Conservation (phyloP, 2,113 vertebrate species). For the Caranx melampygus region DNA sequence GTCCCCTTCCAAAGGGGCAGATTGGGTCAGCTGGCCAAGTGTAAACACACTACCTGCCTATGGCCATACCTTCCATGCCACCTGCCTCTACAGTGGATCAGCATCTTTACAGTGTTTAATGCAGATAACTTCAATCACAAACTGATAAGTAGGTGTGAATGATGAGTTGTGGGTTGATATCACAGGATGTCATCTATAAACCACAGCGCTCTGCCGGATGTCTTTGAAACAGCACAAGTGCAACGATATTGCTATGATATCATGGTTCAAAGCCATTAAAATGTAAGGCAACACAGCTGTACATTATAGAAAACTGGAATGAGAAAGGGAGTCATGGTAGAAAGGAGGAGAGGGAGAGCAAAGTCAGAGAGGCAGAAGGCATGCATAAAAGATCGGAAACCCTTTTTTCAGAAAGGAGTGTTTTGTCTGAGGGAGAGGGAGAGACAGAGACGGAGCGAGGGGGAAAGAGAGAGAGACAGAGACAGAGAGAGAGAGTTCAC, state of each 20-base stretch:
- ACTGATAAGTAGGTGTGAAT: slow-evolving; percentile 38
- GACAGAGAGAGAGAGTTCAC: slow-evolving; percentile 56
- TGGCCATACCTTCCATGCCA: slow-evolving; percentile 41
- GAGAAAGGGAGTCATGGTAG: slow-evolving; percentile 47
- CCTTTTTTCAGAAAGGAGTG: slow-evolving; percentile 59
- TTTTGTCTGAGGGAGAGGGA: slow-evolving; percentile 64
- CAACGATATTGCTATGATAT: slow-evolving; percentile 56
- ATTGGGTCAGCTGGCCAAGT: slow-evolving; percentile 70
- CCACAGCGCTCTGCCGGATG: slow-evolving; percentile 25
- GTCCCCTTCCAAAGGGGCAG: slow-evolving; percentile 43
- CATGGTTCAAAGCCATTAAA: slow-evolving; percentile 69
- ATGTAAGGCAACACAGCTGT: slow-evolving; percentile 63
- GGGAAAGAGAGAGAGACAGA: slow-evolving; percentile 26
- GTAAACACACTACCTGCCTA: slow-evolving; percentile 58
- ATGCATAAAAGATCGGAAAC: slow-evolving; percentile 77
- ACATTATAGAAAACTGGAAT: slow-evolving; percentile 50
- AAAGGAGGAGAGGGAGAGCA: slow-evolving; percentile 32
- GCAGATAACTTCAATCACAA: slow-evolving; percentile 18
- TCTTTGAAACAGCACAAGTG: slow-evolving; percentile 52
- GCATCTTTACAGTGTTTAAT: not conserved
- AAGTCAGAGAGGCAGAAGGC: slow-evolving; percentile 63
- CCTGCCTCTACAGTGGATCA: slow-evolving; percentile 21
- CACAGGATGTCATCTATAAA: slow-evolving; percentile 52
- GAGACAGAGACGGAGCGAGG: slow-evolving; percentile 18
- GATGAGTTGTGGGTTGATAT: slow-evolving; percentile 46